Percentiles rank a stretch among this genome's conserved stretches.
Conservation (phyloP, 2,797 vertebrate genomes). For the Poecilia gillii region DNA sequence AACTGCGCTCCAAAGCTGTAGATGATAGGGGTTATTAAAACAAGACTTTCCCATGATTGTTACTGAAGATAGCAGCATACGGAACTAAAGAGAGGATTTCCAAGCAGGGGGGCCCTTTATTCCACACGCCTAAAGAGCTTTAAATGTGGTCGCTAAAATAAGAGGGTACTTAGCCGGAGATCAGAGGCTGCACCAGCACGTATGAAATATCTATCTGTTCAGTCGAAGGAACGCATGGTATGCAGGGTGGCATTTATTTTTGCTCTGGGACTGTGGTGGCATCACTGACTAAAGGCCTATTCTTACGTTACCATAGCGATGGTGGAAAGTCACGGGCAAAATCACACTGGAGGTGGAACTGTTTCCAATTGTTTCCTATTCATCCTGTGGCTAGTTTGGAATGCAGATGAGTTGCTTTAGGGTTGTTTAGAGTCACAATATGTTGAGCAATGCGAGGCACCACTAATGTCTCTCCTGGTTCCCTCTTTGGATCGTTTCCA, state of each 20-base stretch:
- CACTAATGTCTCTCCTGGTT: constrained; percentile 54
- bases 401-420: constrained; percentile 82
- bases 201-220: constrained; percentile 58
- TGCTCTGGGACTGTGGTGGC: constrained; percentile 29
- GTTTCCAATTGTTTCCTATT: constrained; percentile 72
- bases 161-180: constrained; percentile 49
- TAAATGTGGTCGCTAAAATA: constrained; percentile 54
- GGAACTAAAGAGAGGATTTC: constrained; percentile 47
- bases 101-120: constrained; percentile 46
- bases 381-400: constrained; percentile 77
- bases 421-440: constrained; percentile 78
- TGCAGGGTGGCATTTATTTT: constrained; percentile 51
- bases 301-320: constrained; percentile 63
- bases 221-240: constrained; percentile 47
- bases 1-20: constrained; percentile 18
- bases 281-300: constrained; percentile 53
- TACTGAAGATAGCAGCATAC: constrained; percentile 49
- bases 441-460: constrained; percentile 64
- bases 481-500: constrained; percentile 65
- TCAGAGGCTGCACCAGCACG: constrained; percentile 44
- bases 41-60: constrained; percentile 64
- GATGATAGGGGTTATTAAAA: constrained; percentile 51
- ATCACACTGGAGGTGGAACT: constrained; percentile 69
- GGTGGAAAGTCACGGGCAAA: constrained; percentile 66
- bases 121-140: constrained; percentile 52